Percentiles rank a stretch among this genome's conserved stretches.
These are phyloP conservation scores for Halictus quadricinctus DNA, from an alignment of 2,888 invertebrate genomes.

Conservation along the genomic window DNA sequence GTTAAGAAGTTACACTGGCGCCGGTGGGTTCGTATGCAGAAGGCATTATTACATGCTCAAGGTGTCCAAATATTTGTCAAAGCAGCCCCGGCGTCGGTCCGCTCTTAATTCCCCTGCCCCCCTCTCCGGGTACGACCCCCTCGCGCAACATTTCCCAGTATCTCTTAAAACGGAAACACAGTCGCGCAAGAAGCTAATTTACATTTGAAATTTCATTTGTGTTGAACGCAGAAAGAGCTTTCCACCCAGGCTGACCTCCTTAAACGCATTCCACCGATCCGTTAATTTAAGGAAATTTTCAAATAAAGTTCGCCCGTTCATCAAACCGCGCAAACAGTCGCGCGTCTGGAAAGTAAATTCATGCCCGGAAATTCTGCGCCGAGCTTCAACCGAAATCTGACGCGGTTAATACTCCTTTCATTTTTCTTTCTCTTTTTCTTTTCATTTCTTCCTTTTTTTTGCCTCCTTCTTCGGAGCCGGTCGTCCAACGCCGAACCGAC, in stretches of 20 bases:
- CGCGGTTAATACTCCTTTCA: neutral
- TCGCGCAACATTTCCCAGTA: constrained; percentile 31
- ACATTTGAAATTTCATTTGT: constrained; percentile 77
- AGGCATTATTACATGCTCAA: constrained; percentile 24
- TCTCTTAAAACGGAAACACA: constrained; percentile 40
- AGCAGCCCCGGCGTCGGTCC: constrained; percentile 20
- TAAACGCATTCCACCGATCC: constrained; percentile 32
- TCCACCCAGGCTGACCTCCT: constrained; percentile 37
- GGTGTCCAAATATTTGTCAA: constrained; percentile 44
- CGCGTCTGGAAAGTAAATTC: constrained; percentile 28
- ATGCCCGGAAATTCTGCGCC: constrained; percentile 18
- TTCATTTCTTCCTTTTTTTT: neutral
- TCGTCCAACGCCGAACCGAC: neutral
- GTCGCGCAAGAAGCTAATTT: constrained; percentile 68
- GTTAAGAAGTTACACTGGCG: constrained; percentile 19
- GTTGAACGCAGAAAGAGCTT: constrained; percentile 69
- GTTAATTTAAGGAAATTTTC: constrained; percentile 60
- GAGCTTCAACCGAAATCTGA: constrained; percentile 21
- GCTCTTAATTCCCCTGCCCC: constrained; percentile 32
- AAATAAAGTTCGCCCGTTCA: constrained; percentile 56
- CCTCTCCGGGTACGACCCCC: neutral
- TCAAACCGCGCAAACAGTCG: constrained; percentile 46
- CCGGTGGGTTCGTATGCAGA: neutral
- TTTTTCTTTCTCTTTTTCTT: neutral
- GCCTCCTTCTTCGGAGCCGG: neutral